These are phyloP conservation scores for Leptogaster cylindrica DNA, from an alignment of 2,888 invertebrate species.

Conservation along the genomic window DNA sequence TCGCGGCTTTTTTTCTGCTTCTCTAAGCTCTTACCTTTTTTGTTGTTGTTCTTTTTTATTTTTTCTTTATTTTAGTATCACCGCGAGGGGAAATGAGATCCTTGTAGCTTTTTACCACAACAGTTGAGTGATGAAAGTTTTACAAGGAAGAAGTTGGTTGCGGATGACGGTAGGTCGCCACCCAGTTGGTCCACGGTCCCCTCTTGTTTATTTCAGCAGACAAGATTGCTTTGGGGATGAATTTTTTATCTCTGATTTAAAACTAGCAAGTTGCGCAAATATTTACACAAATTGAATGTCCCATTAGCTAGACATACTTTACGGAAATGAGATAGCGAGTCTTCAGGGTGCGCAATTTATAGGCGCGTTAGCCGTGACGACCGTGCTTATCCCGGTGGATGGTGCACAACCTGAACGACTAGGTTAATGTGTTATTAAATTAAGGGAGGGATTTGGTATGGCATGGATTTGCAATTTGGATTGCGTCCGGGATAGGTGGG, in stretches of 20 bases:
- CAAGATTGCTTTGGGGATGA: constrained; percentile 43
- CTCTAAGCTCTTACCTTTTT: constrained; percentile 7
- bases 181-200: no score
- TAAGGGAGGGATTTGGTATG: no score
- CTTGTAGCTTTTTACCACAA: constrained; percentile 28
- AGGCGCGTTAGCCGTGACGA: no score
- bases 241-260: constrained; percentile 46
- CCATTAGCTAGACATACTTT: constrained; percentile 38
- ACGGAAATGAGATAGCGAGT: constrained; percentile 29
- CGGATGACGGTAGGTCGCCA: background rate
- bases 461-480: no score
- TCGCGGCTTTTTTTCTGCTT: constrained; percentile 35
- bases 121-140: constrained; percentile 46
- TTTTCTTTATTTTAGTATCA: no score
- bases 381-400: no score
- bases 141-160: constrained; percentile 43
- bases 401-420: no score
- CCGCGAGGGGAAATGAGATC: background rate
- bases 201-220: constrained; percentile 45
- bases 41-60: background rate
- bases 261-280: constrained; percentile 41
- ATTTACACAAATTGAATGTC: constrained; percentile 41
- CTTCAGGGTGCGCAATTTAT: constrained; percentile 16
- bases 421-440: no score
- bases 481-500: no score